Conservation (phyloP, 1,140 invertebrate species). For the Tetramorium simillimum region DNA sequence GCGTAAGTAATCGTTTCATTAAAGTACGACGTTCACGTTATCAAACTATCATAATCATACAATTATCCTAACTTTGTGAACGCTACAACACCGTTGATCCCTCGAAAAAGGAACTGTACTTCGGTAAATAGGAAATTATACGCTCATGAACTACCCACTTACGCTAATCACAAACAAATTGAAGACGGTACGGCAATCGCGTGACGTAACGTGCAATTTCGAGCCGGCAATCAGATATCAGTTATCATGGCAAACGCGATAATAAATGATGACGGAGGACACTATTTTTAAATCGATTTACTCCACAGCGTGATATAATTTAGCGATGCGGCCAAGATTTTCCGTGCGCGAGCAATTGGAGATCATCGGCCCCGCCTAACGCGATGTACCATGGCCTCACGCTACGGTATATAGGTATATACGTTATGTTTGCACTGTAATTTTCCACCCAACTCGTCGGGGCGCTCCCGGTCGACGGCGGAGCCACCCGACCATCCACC, state of each 20-base stretch:
- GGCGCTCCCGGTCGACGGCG: slow-evolving; percentile 65
- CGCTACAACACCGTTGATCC: not conserved
- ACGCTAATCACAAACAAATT: no score
- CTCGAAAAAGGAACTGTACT: not conserved
- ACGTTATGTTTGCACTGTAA: slow-evolving; percentile 81
- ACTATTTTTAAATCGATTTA: not conserved
- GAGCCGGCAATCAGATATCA: not conserved
- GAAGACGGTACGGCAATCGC: no score
- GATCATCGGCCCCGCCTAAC: slow-evolving; percentile 73
- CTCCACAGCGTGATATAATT: slow-evolving; percentile 6
- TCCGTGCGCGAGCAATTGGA: slow-evolving; percentile 59
- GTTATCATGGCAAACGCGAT: not conserved
- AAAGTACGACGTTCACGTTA: not conserved
- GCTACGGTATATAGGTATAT: slow-evolving; percentile 64
- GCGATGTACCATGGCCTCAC: slow-evolving; percentile 50
- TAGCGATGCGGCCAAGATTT: slow-evolving; percentile 56
- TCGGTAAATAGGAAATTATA: not conserved
- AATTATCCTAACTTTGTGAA: not conserved
- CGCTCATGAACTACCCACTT: not conserved
- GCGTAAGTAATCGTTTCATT: not conserved
- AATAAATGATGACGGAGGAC: not conserved
- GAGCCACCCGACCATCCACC: slow-evolving; percentile 53
- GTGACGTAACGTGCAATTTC: not conserved
- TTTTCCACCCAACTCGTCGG: slow-evolving; percentile 75
- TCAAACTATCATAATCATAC: not conserved